Percentiles rank a stretch among this genome's conserved stretches.
These are phyloP conservation scores for Tetramorium alpestre DNA, from an alignment of 1,140 invertebrate genomes.

Conservation along the genomic window DNA sequence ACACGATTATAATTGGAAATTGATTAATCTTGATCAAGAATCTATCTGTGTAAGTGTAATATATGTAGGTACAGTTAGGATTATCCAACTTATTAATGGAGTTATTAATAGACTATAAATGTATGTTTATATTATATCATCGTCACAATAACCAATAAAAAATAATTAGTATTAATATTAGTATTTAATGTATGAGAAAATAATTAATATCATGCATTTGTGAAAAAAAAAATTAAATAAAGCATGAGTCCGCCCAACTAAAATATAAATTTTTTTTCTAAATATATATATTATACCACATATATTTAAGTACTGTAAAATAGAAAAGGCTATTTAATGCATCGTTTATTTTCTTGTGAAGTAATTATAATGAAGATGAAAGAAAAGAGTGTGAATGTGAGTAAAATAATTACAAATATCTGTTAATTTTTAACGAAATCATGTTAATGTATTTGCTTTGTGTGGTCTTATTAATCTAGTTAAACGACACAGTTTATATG, in stretches of 20 bases:
- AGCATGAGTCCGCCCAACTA: neutral
- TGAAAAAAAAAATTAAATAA: neutral
- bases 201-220: neutral
- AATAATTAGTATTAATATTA: slow-evolving; percentile 35
- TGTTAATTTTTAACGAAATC: neutral
- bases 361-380: neutral
- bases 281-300: neutral
- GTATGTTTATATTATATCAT: neutral
- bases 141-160: neutral
- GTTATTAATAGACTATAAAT: neutral
- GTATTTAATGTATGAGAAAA: neutral
- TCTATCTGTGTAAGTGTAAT: neutral
- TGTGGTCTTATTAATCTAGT: neutral
- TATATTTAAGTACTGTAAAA: too few relatives aligned
- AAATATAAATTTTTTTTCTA: neutral
- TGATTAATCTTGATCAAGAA: slow-evolving; percentile 39
- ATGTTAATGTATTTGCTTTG: neutral
- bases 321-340: too few relatives aligned
- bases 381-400: neutral
- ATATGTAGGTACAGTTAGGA: slow-evolving; percentile 30
- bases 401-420: neutral
- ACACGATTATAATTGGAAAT: slow-evolving; percentile 55
- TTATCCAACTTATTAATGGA: neutral
- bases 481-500: slow-evolving; percentile 22
- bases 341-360: neutral